Base-by-base conservation (phyloP, 2,113 vertebrate genomes). In the Periophthalmus modestus region DNA sequence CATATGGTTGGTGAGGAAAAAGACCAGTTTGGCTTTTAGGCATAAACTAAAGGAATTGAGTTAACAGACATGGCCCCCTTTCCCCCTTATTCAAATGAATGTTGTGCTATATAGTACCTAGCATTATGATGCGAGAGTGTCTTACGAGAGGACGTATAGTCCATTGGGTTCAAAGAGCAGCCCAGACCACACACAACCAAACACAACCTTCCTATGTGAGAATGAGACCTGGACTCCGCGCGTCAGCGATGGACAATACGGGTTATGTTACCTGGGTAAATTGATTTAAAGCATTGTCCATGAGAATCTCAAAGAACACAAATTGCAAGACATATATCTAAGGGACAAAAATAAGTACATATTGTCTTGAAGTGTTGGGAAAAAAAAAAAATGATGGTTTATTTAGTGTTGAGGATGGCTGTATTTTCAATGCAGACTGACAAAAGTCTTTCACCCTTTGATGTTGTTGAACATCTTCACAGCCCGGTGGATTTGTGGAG, bases 101-200 rank as follows among this genome's bases (percentile, higher is more conserved):
- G n/a, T n/a, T 67, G 43, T 62, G 62, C 46, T 76, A 76, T 72
- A 74, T 76, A 59, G 57, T 55, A 52, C 68, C 58, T 54, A 68
- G 39, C 34, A 74, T 68, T 23, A 62, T 67, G 67, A 77, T 33
- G 23, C 55, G 65, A 23, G 54, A 74, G 77, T 69, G 62, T 47
- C 72, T 79, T 58, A n/a, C n/a, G n/a, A 62, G 54, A 54, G 66
- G 28, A 63, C 39, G 63, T 23, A 19, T 7, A 21, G 21, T 74
- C 74, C 33, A 2, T 23, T 47, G 54, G 71, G 23, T 66, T 39
- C 63, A 72, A n/a, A n/a, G n/a, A n/a, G n/a, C 68, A 66, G 52
- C 28, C 54, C 43, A n/a, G 68, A 77, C n/a, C 16, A 66, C 28
- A 67, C 59, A 67, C 5, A 33, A 28, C 28, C 14, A 63, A 19